Evolutionary conservation across 1,140 invertebrate species (phyloP).

Genomic region (Drosophila varians): DNA sequence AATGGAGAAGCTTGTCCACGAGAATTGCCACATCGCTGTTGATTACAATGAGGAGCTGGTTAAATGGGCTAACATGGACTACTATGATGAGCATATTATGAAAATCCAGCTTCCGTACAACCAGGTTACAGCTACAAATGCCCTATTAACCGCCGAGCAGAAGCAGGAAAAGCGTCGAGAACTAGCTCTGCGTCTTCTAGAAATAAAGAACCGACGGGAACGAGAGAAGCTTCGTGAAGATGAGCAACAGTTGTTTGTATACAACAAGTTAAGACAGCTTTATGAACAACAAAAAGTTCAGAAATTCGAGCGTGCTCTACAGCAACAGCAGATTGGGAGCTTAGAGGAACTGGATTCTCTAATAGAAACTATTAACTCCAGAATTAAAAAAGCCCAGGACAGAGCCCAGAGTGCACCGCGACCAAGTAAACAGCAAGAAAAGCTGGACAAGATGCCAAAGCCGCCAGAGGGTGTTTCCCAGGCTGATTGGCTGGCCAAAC

Average conservation of each 20-base stretch:
- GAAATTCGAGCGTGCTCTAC: slow-evolving; percentile 85
- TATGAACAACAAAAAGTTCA: slow-evolving; percentile 66
- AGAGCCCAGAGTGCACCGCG: slow-evolving; percentile 30
- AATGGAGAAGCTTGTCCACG: slow-evolving; percentile 93
- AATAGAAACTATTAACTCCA: slow-evolving; percentile 89
- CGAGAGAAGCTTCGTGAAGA: slow-evolving; percentile 92
- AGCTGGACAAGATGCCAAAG: slow-evolving; percentile 84
- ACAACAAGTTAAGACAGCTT: slow-evolving; percentile 86
- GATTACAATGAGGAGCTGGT: slow-evolving; percentile 92
- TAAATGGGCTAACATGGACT: slow-evolving; percentile 91
- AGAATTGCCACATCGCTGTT: slow-evolving; percentile 90
- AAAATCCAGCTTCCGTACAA: slow-evolving; percentile 93
- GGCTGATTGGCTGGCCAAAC: slow-evolving; percentile 87
- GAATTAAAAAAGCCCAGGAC: slow-evolving; percentile 88
- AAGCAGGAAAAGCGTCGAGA: slow-evolving; percentile 94
- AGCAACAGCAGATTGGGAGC: slow-evolving; percentile 86
- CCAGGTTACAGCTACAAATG: slow-evolving; percentile 66
- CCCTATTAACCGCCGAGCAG: slow-evolving; percentile 89
- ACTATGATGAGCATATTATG: slow-evolving; percentile 93
- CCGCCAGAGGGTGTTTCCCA: slow-evolving; percentile 84
- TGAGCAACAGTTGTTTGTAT: slow-evolving; percentile 92
- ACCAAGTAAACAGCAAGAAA: slow-evolving; percentile 62
- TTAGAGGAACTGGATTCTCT: slow-evolving; percentile 87
- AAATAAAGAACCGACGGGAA: slow-evolving; percentile 93
- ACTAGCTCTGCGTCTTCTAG: slow-evolving; percentile 90